Evolutionary conservation across 2,888 invertebrate species (phyloP).

Genomic region (Esperia sulphurella): DNA sequence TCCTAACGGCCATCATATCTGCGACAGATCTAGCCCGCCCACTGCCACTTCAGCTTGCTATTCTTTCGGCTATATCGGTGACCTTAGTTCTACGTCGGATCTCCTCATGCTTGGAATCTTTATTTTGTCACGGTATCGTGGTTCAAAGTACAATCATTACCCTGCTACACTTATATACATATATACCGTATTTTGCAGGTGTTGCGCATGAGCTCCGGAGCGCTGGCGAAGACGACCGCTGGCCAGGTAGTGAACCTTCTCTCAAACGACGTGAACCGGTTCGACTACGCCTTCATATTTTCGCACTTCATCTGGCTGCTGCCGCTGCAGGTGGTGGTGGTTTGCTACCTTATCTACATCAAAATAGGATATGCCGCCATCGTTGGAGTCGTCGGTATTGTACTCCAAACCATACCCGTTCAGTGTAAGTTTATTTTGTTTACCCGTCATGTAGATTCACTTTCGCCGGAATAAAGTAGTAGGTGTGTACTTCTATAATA

Average conservation of each 20-base stretch:
- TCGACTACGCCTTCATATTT: conserved; percentile 91
- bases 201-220: conserved; percentile 86
- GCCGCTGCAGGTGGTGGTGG: conserved; percentile 83
- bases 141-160: too few species aligned
- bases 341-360: conserved; percentile 88
- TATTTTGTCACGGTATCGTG: too few species aligned
- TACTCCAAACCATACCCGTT: conserved; percentile 89
- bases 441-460: too few species aligned
- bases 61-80: too few species aligned
- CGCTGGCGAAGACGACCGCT: conserved; percentile 91
- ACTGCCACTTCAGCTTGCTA: too few species aligned
- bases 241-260: conserved; percentile 96
- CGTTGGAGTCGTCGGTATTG: conserved; percentile 87
- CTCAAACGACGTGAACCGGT: conserved; percentile 95
- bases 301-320: conserved; percentile 94
- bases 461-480: too few species aligned
- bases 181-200: conserved; percentile 43
- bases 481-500: too few species aligned
- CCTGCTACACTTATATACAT: too few species aligned
- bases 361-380: conserved; percentile 86
- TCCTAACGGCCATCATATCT: too few species aligned
- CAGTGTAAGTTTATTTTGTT: conserved; percentile 82
- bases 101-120: too few species aligned
- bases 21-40: too few species aligned
- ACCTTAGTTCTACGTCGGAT: too few species aligned